phyloP scores from a whole-genome alignment of 2,888 invertebrate species.

The Latrodectus elegans region DNA sequence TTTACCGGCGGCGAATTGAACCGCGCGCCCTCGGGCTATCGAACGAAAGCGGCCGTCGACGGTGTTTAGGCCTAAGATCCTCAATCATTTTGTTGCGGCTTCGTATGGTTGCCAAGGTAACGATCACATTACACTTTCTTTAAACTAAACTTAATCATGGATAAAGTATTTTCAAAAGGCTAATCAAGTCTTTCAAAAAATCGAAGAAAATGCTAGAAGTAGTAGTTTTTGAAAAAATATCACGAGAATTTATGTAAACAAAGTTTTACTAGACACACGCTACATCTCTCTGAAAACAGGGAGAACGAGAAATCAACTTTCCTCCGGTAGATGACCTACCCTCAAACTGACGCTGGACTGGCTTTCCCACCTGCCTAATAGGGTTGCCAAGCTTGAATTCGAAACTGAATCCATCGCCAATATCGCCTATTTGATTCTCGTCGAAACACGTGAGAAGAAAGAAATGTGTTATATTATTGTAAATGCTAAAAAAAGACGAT shows the following conservation, averaged over 20 bases:
- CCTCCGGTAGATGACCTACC: conserved; percentile 56
- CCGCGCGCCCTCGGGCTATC: conserved; percentile 43
- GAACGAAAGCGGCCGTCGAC: conserved; percentile 15
- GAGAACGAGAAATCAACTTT: conserved; percentile 13
- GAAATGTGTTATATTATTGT: not conserved
- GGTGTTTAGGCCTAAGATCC: conserved; percentile 39
- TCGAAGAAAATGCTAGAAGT: not conserved
- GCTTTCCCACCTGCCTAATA: conserved; percentile 58
- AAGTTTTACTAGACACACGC: conserved; percentile 11
- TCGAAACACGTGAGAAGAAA: not conserved
- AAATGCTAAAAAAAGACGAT: not conserved
- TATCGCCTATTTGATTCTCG: conserved; percentile 26
- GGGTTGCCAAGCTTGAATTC: conserved; percentile 42
- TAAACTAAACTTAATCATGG: not conserved
- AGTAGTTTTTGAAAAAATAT: not conserved
- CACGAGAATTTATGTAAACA: conserved; percentile 46
- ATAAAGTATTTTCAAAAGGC: too few relatives aligned
- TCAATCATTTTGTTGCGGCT: conserved; percentile 24
- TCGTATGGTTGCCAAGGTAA: conserved; percentile 54
- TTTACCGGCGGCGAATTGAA: conserved; percentile 36
- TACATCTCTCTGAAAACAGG: not conserved
- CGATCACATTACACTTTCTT: conserved; percentile 28
- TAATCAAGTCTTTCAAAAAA: not conserved
- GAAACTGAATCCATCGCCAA: conserved; percentile 39
- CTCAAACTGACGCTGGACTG: conserved; percentile 54